These are phyloP conservation scores for Tonatia bakeri DNA, from an alignment of 2,113 vertebrate species.

Conservation along the genomic window DNA sequence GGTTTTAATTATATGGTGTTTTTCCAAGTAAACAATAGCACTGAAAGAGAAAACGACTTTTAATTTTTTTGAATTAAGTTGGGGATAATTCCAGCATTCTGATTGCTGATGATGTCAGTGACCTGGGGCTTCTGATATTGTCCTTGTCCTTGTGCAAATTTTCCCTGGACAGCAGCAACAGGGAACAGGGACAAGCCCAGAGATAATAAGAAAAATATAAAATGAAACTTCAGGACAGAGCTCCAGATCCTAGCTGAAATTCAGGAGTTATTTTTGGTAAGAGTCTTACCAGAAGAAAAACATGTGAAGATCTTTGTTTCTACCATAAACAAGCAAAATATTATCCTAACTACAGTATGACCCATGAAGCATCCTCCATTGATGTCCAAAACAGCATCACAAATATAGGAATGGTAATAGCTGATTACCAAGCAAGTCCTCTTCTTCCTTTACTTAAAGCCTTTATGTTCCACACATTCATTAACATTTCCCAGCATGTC, in stretches of 20 bases:
- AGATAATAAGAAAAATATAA: background rate
- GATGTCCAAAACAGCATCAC: background rate
- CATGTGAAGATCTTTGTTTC: slow-evolving; percentile 40
- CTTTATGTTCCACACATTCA: slow-evolving; percentile 61
- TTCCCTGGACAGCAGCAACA: background rate
- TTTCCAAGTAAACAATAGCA: slow-evolving; percentile 47
- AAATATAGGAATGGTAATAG: background rate
- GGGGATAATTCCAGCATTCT: background rate
- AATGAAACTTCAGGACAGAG: background rate
- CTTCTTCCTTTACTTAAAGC: slow-evolving; percentile 51
- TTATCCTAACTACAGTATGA: background rate
- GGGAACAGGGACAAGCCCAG: background rate
- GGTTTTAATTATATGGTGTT: slow-evolving; percentile 65
- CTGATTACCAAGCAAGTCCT: background rate
- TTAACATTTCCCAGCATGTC: slow-evolving; percentile 57
- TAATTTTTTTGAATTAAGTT: slow-evolving; percentile 35
- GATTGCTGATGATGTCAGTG: background rate
- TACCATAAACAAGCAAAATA: slow-evolving; percentile 26
- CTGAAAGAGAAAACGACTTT: slow-evolving; percentile 40
- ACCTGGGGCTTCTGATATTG: background rate
- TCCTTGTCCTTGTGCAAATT: background rate
- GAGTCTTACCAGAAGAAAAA: slow-evolving; percentile 17
- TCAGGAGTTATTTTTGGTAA: slow-evolving; percentile 43
- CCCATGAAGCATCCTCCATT: background rate
- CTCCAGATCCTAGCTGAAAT: slow-evolving; percentile 36